Conservation (phyloP, 2,797 vertebrate species). For the Typhlichthys subterraneus region DNA sequence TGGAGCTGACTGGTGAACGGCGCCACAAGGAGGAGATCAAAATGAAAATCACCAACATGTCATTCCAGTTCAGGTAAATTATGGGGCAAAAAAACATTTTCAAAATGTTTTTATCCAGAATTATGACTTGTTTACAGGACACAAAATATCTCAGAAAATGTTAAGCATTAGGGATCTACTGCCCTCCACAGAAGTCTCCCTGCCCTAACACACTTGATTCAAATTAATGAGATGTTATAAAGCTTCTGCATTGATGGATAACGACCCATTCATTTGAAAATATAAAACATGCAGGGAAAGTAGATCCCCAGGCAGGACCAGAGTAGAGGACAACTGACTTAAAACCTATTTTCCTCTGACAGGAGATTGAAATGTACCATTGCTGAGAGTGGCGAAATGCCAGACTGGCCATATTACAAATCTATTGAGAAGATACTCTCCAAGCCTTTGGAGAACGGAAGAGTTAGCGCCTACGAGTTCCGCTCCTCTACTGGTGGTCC, state of each 20-base stretch:
- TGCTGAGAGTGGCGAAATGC: slow-evolving; percentile 79
- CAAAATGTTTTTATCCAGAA: not conserved
- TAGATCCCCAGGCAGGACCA: too few relatives aligned
- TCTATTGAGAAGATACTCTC: slow-evolving; percentile 95
- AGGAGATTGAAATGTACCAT: slow-evolving; percentile 93
- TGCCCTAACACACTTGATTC: too few relatives aligned
- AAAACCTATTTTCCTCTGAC: slow-evolving; percentile 24
- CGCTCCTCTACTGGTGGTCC: slow-evolving; percentile 78
- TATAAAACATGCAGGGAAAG: too few relatives aligned
- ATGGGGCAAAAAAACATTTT: too few relatives aligned
- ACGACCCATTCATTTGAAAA: too few relatives aligned
- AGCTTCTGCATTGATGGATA: too few relatives aligned
- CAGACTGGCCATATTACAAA: slow-evolving; percentile 96
- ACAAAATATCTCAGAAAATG: not conserved
- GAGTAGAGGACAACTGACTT: too few relatives aligned
- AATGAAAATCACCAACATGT: slow-evolving; percentile 99
- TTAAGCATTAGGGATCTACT: too few relatives aligned
- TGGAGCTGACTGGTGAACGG: slow-evolving; percentile 94
- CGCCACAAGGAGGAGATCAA: slow-evolving; percentile 98
- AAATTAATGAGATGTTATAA: too few relatives aligned
- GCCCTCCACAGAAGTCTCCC: too few relatives aligned
- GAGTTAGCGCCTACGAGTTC: slow-evolving; percentile 82
- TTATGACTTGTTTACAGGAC: not conserved
- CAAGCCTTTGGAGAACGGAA: slow-evolving; percentile 86
- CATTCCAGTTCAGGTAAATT: slow-evolving; percentile 95